phyloP scores from a whole-genome alignment of 2,797 vertebrate genomes.

The Phalloptychus januarius region DNA sequence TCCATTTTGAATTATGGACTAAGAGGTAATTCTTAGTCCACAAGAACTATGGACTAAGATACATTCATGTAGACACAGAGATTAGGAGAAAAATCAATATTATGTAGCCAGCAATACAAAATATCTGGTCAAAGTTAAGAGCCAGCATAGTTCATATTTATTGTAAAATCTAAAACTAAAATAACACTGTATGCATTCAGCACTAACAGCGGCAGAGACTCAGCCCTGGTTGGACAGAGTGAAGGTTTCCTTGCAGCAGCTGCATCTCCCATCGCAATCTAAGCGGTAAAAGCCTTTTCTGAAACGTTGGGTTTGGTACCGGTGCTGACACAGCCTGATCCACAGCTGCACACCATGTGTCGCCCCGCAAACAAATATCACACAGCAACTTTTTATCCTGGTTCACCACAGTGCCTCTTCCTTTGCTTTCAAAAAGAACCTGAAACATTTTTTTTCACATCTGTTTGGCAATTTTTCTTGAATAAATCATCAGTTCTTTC shows the following conservation, averaged over 20 bases:
- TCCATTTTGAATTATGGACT: too few relatives aligned
- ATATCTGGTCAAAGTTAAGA: neutral
- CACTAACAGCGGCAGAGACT: neutral
- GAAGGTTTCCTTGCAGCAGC: neutral
- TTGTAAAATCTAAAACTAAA: neutral
- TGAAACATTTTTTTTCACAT: neutral
- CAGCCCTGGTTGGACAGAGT: neutral
- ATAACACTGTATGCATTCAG: neutral
- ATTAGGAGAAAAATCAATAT: neutral
- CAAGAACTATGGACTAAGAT: too few relatives aligned
- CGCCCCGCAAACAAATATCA: neutral
- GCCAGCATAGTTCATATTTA: neutral
- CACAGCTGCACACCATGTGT: neutral
- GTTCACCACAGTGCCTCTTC: neutral
- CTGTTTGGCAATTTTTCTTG: neutral
- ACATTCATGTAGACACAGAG: neutral
- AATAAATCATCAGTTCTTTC: neutral
- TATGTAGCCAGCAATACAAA: neutral
- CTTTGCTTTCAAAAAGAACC: neutral
- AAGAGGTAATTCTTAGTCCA: too few relatives aligned
- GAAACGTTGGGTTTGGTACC: neutral
- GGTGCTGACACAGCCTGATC: neutral
- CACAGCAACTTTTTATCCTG: neutral
- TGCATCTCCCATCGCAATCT: neutral
- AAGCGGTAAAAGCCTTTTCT: neutral